Base-by-base conservation (phyloP, 2,888 invertebrate species). In the Alloplasta piceator region DNA sequence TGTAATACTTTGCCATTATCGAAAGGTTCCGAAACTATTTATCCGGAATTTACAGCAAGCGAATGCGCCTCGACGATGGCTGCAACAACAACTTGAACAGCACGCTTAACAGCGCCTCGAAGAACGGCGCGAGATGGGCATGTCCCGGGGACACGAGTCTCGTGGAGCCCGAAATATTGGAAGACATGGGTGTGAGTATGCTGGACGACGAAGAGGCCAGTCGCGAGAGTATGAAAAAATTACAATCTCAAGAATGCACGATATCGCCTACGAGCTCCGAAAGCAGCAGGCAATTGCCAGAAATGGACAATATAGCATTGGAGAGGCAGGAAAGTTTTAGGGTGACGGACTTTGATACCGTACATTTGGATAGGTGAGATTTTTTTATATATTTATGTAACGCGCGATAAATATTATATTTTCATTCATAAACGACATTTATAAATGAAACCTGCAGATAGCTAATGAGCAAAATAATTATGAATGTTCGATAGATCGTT, bases 181-280 rank as follows among this genome's bases (percentile, higher is more conserved):
- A 93, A 84, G 95, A 95, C 85, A 94, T 94, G 93, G 95, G 95
- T 58, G 93, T 95, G 16, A 93, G 94, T 26, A 93, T 94, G 92
- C 89, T 95, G 64, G 94, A 94, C 68, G 93, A 93, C 9, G 94
- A 94, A 81, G 93, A 93, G 78, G 90, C 91, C 14, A 88, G 87
- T 83, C 89, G 89, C 84, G 90, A 91, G 81, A 91, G 89, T 86
- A 86, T 87, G 71, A 85, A 86, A 83, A 86, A 86, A 80, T 82
- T 85, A 89, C 90, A 82, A 85, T 88, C 68, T 82, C 92, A 82
- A 90, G 93, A 90, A 88, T 92, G 55, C 80, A 92, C 84, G 83
- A 92, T 75, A 82, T 89, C 89, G 16, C 88, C 89, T 5, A 86
- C 82, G 67, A 87, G 26, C 82, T 85, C 86, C 0, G 83, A 85